A percentile compares a stretch with the other conserved stretches of the same genome.
These are phyloP conservation scores for Xiphophorus maculatus DNA, from an alignment of 2,113 vertebrate species.

Conservation along the genomic window DNA sequence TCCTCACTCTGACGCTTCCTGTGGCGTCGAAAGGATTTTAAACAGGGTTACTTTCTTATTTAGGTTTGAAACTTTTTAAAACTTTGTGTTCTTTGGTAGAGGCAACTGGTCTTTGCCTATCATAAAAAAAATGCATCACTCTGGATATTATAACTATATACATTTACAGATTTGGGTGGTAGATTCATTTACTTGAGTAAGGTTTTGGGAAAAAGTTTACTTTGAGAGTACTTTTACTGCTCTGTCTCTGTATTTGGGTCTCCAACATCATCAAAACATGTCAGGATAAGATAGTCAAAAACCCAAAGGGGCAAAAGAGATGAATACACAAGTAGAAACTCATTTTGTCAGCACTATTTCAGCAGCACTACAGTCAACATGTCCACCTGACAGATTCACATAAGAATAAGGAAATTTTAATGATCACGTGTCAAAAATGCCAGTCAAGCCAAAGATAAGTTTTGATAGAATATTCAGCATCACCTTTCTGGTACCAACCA, in stretches of 20 bases:
- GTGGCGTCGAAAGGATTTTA: not conserved
- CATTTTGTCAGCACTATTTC: constrained; percentile 38
- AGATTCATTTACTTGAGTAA: no score
- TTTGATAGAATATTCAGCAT: constrained; percentile 51
- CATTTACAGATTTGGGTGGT: no score
- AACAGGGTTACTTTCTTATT: not conserved
- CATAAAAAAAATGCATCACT: no score
- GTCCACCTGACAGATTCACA: constrained; percentile 42
- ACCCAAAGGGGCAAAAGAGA: constrained; percentile 19
- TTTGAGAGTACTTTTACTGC: no score
- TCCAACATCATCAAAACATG: not conserved
- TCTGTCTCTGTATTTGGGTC: not conserved
- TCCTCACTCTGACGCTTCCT: not conserved
- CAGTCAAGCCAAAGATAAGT: constrained; percentile 17
- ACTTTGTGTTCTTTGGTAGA: not conserved
- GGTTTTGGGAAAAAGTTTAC: no score
- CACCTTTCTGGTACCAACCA: constrained; percentile 43
- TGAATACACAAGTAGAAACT: constrained; percentile 24
- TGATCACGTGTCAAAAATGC: constrained; percentile 1
- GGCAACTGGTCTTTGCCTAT: no score
- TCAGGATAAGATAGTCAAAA: constrained; percentile 37
- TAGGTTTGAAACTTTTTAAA: not conserved
- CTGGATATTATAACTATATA: no score
- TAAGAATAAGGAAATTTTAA: not conserved
- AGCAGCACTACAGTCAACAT: constrained; percentile 33